These are phyloP conservation scores for Dromococcyx pavoninus DNA, from an alignment of 2,797 vertebrate genomes.

Conservation along the genomic window DNA sequence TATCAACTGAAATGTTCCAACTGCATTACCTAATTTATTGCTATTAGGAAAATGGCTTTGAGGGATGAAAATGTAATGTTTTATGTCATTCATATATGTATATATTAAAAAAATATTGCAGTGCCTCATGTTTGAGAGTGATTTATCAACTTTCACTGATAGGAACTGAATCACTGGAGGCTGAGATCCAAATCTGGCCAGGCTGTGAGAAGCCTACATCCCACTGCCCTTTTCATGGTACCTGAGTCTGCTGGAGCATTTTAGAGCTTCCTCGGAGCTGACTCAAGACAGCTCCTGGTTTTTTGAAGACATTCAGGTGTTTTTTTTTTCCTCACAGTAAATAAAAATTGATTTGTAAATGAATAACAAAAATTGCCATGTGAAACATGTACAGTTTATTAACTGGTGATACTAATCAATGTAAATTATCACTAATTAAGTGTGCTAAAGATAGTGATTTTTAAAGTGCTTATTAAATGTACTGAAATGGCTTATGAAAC, in stretches of 20 bases:
- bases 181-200: neutral
- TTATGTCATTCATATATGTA: neutral
- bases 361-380: neutral
- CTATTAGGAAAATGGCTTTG: slow-evolving; percentile 11
- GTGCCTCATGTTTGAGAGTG: neutral
- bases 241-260: neutral
- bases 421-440: neutral
- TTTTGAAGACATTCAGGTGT: neutral
- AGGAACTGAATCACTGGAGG: neutral
- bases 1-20: neutral
- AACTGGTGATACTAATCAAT: neutral
- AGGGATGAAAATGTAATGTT: neutral
- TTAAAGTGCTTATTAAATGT: neutral
- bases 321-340: neutral
- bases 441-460: neutral
- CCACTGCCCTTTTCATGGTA: neutral
- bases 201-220: neutral
- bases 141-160: neutral
- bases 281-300: neutral
- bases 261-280: neutral
- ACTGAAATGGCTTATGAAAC: neutral
- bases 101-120: too few species aligned
- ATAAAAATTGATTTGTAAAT: neutral
- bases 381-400: neutral
- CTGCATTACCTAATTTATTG: neutral